phyloP scores from a whole-genome alignment of 2,888 invertebrate genomes.

The Pterobdella sp. region DNA sequence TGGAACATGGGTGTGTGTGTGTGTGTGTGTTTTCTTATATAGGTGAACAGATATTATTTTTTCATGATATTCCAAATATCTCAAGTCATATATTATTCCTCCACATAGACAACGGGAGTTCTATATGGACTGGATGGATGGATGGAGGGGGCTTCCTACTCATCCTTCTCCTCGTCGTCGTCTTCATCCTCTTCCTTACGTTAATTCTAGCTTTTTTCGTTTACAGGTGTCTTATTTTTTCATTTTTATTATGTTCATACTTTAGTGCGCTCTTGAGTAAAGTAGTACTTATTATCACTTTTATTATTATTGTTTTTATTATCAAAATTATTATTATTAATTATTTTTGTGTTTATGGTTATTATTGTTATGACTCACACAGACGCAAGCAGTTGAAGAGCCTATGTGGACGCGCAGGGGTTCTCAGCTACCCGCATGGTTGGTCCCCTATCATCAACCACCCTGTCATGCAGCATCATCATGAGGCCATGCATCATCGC shows the following conservation, averaged over 20 bases:
- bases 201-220: conserved; percentile 6
- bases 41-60: too few relatives aligned
- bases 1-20: not conserved
- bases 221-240: not conserved
- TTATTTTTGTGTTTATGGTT: not conserved
- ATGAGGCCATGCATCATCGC: not conserved
- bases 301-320: not conserved
- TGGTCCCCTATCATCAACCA: not conserved
- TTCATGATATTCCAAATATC: not conserved
- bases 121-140: not conserved
- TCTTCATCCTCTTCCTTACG: conserved; percentile 15
- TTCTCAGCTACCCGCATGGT: conserved; percentile 12
- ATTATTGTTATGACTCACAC: not conserved
- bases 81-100: not conserved
- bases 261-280: not conserved
- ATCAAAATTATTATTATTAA: conserved; percentile 13
- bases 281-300: not conserved
- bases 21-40: not conserved
- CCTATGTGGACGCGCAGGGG: not conserved
- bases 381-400: not conserved
- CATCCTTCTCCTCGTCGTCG: conserved; percentile 16
- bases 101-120: not conserved
- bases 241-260: not conserved
- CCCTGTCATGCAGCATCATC: not conserved
- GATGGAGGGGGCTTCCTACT: conserved; percentile 7